Evolutionary conservation across 2,113 vertebrate genomes (phyloP), one percentile per base, ranked within the genome.

Genomic region (Mirza zaza): DNA sequence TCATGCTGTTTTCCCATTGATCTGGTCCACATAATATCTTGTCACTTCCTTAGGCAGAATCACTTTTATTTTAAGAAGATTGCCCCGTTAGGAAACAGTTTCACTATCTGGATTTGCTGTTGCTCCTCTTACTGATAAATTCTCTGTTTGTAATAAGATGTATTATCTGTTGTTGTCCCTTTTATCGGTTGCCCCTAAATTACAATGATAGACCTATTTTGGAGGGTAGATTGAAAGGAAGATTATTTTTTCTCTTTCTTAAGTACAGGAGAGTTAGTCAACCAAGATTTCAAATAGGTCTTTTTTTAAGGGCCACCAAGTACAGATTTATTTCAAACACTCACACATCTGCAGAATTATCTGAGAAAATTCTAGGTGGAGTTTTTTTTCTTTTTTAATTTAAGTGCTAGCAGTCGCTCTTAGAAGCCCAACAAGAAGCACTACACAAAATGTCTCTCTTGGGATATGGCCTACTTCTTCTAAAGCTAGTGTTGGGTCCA

Each of bases 111-210:
- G 39, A 61, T 86, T 85, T 93, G 25, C 83, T 77, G 45, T 83
- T 77, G 12, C 17, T 93, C 57, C 76, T 94, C 32, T 87, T 88
- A 18, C 70, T 93, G 71, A 91, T 95, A 88, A 50, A 63, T 97
- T 95, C 88, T 89, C 67, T 97, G 89, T 97, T 95, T 93, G 8
- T 65, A 68, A 39, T 83, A 70, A 90, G 57, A 81, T 50, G 15
- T 48, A 8, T 67, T 67, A 36, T 80, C 42, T 67, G 7, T 71
- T 67, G 11, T 71, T 89, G 12, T 84, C 8, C 23, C 39, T 75
- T 92, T 91, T 67, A 59, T 80, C 77, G 32, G 13, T 75, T 90
- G 29, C 77, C 20, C 14, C 14, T 87, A 48, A 61, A 61, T 67
- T 87, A 20, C 42, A 17, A 23, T 71, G 42, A 13, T 89, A 45